Evolutionary conservation across 2,113 vertebrate genomes (phyloP).

Genomic region (Hemiprocne comata): DNA sequence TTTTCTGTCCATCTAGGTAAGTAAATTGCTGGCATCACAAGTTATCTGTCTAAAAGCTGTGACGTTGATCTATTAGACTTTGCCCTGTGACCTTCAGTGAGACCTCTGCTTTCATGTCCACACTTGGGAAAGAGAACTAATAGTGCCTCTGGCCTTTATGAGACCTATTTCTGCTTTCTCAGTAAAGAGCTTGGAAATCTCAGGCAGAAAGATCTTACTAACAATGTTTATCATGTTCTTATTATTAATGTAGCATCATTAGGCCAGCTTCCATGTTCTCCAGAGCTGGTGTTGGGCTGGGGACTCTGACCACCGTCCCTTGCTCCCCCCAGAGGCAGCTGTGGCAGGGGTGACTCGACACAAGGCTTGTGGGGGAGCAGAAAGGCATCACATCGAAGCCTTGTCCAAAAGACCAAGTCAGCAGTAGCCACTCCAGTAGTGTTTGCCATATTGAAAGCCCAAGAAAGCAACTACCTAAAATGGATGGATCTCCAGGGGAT

Average conservation of each 20-base stretch:
- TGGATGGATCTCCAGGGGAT: not conserved
- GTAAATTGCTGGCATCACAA: slow-evolving; percentile 62
- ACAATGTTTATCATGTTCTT: not conserved
- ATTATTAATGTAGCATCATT: not conserved
- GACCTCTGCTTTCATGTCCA: not conserved
- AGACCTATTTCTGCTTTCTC: slow-evolving; percentile 2
- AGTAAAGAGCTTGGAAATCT: not conserved
- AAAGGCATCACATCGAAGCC: not conserved
- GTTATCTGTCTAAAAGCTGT: slow-evolving; percentile 62
- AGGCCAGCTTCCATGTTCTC: not conserved
- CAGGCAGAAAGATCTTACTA: not conserved
- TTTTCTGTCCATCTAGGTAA: slow-evolving; percentile 60
- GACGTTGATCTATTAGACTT: slow-evolving; percentile 50
- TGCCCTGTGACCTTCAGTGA: slow-evolving; percentile 41
- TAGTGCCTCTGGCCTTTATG: not conserved
- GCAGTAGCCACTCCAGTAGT: not conserved
- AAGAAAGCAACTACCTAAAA: not conserved
- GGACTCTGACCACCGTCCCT: not conserved
- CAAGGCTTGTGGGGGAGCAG: not conserved
- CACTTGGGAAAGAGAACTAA: not conserved
- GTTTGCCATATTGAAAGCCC: not conserved
- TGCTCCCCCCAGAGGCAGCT: not conserved
- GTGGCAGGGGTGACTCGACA: not conserved
- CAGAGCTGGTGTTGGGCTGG: not conserved
- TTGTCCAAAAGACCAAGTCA: not conserved